These are phyloP conservation scores for Apomyelois bistriatella DNA, from an alignment of 2,888 invertebrate species.

Conservation along the genomic window DNA sequence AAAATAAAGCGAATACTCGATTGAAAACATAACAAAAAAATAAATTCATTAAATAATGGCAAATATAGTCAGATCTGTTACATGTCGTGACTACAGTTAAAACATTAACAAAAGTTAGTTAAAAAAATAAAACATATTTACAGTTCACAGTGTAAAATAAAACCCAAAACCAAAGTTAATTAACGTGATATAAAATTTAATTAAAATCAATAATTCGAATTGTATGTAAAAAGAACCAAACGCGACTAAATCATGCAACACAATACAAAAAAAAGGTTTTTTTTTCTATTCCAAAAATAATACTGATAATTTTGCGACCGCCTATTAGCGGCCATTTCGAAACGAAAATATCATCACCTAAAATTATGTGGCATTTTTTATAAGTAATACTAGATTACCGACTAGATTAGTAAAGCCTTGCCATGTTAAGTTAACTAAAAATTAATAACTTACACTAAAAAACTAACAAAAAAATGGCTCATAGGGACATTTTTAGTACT, in stretches of 20 bases:
- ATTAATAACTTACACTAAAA: slow-evolving; percentile 17
- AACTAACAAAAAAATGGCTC: slow-evolving; percentile 16
- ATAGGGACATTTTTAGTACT: background rate
- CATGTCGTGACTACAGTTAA: slow-evolving; percentile 5
- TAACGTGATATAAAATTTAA: background rate
- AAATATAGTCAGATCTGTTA: background rate
- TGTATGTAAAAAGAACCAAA: no score
- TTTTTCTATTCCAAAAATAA: slow-evolving; percentile 2
- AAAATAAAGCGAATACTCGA: slow-evolving; percentile 3
- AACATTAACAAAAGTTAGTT: slow-evolving; percentile 12
- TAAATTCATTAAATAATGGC: background rate
- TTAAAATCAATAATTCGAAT: no score
- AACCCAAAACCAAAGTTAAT: slow-evolving; percentile 13
- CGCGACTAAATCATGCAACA: no score
- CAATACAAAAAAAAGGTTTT: no score
- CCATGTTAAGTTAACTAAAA: slow-evolving; percentile 30
- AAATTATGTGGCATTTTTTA: background rate
- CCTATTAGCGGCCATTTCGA: background rate
- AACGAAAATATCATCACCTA: background rate
- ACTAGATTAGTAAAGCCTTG: slow-evolving; percentile 53
- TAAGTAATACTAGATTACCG: slow-evolving; percentile 23
- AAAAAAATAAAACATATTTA: slow-evolving; percentile 16
- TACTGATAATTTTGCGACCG: background rate
- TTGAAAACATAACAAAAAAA: background rate
- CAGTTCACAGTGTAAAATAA: slow-evolving; percentile 18